Percentiles rank a stretch among this genome's conserved stretches.
These are phyloP conservation scores for Andrena camellia DNA, from an alignment of 2,888 invertebrate genomes.

Conservation along the genomic window DNA sequence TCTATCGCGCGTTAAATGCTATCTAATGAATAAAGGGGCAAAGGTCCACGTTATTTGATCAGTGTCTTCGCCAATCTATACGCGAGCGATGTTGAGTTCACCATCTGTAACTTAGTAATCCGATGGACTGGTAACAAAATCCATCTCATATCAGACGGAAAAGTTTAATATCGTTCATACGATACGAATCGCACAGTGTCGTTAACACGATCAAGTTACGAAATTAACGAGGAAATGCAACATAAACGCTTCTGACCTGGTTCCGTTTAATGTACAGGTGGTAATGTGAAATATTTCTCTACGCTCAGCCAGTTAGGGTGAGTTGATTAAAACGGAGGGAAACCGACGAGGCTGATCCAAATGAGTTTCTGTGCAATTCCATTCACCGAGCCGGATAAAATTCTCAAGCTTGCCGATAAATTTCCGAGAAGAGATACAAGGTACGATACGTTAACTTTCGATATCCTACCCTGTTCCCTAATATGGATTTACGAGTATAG, in stretches of 20 bases:
- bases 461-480: slow-evolving; percentile 32
- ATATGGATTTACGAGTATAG: slow-evolving; percentile 60
- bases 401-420: slow-evolving; percentile 5
- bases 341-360: too few relatives aligned
- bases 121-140: not conserved
- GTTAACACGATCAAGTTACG: not conserved
- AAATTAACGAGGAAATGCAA: not conserved
- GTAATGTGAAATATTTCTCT: not conserved
- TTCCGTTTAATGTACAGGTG: not conserved
- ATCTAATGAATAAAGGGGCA: too few relatives aligned
- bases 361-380: not conserved
- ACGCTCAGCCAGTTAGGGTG: not conserved
- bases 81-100: not conserved
- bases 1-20: too few relatives aligned
- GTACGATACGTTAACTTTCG: slow-evolving; percentile 19
- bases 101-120: not conserved
- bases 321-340: not conserved
- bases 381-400: not conserved
- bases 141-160: not conserved
- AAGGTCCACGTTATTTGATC: too few relatives aligned
- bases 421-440: slow-evolving; percentile 19
- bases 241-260: not conserved
- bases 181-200: too few relatives aligned
- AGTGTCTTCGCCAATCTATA: too few relatives aligned
- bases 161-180: not conserved